phyloP scores from a whole-genome alignment of 2,797 vertebrate genomes.

The Eremophila alpestris region DNA sequence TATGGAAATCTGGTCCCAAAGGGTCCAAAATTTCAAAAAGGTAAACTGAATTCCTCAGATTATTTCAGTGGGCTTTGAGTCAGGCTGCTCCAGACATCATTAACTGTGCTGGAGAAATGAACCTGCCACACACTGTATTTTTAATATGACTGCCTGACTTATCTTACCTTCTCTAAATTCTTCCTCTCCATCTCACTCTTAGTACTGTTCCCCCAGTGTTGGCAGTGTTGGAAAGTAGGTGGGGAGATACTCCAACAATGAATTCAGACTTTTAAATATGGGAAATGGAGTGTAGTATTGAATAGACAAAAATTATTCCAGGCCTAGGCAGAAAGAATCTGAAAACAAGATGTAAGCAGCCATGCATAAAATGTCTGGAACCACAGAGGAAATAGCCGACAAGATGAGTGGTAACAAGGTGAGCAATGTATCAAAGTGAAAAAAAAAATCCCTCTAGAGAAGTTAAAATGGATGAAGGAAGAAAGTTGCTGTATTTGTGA shows the following conservation, averaged over 20 bases:
- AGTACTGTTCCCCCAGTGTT: background rate
- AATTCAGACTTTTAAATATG: slow-evolving; percentile 3
- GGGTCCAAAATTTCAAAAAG: background rate
- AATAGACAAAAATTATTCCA: slow-evolving; percentile 32
- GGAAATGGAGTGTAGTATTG: slow-evolving; percentile 27
- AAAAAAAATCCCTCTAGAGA: slow-evolving; percentile 42
- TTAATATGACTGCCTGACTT: background rate
- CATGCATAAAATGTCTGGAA: slow-evolving; percentile 67
- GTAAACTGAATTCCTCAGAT: background rate
- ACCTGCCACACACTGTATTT: background rate
- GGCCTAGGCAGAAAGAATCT: slow-evolving; percentile 24
- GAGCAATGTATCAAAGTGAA: slow-evolving; percentile 47
- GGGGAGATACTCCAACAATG: background rate
- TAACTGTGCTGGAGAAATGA: background rate
- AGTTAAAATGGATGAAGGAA: slow-evolving; percentile 43
- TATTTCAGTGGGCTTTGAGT: background rate
- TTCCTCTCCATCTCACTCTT: background rate
- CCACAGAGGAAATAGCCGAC: slow-evolving; percentile 53
- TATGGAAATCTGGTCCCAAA: background rate
- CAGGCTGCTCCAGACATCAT: background rate
- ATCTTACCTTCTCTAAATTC: background rate
- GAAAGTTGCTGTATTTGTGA: slow-evolving; percentile 24
- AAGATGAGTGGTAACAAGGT: slow-evolving; percentile 65
- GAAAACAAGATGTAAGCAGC: slow-evolving; percentile 65
- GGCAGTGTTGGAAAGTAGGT: background rate